Conservation (phyloP, 2,888 invertebrate genomes). For the Epinotia ramella region DNA sequence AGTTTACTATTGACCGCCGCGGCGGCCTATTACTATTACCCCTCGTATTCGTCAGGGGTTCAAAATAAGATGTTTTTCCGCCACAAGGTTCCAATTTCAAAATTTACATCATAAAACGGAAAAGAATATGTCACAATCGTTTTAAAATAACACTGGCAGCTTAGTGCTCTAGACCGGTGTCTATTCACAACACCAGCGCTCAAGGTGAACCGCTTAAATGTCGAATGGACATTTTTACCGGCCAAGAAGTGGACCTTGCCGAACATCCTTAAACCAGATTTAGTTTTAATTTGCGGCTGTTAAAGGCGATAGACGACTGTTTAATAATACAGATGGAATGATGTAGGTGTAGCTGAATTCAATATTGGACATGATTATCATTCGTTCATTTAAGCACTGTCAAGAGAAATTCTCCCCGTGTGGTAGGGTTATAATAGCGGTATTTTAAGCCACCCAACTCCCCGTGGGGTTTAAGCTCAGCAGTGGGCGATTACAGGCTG, state of each 20-base stretch:
- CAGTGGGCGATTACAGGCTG: too few relatives aligned
- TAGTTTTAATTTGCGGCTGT: conserved; percentile 15
- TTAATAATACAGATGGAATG: not conserved
- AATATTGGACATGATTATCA: not conserved
- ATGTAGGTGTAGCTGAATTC: not conserved
- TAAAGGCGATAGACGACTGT: not conserved
- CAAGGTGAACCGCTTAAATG: conserved; percentile 33
- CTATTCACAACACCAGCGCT: conserved; percentile 9
- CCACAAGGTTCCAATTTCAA: too few relatives aligned
- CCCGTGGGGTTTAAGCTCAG: too few relatives aligned
- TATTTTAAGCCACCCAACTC: too few relatives aligned
- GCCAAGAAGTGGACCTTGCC: conserved; percentile 25
- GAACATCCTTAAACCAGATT: conserved; percentile 31
- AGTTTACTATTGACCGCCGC: too few relatives aligned
- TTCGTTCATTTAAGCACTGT: too few relatives aligned
- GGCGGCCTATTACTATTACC: too few relatives aligned
- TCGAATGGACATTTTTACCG: conserved; percentile 30
- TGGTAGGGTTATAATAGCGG: too few relatives aligned
- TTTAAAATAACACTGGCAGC: not conserved
- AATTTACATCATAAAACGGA: too few relatives aligned
- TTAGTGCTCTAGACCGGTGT: conserved; percentile 18
- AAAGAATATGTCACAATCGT: not conserved
- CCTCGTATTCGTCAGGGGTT: too few relatives aligned
- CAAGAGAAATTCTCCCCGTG: too few relatives aligned
- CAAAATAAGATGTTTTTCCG: too few relatives aligned